Base-by-base conservation (phyloP, 2,888 invertebrate species). In the Pseudococcus longispinus region DNA sequence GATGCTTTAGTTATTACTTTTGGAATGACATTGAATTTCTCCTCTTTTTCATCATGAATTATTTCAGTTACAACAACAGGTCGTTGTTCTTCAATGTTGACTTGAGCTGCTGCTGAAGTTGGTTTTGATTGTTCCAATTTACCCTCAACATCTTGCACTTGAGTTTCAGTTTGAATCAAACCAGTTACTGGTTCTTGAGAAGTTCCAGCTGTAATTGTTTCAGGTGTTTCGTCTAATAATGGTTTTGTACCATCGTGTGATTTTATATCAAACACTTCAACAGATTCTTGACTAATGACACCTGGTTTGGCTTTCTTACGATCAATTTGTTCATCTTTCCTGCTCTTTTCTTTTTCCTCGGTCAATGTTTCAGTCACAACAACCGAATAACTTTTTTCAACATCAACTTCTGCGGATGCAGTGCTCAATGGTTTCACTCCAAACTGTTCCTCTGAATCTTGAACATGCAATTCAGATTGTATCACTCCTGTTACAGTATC, bases 201-300 rank as follows among this genome's bases (percentile, higher is more conserved):
- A 89, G 91, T 91, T 87, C 91, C 90, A 0, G 91, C 90, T 55
- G 91, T 90, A 55, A 91, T 89, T 74, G 65, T 26, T 88, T 90
- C 90, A 37, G 90, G 88, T 55, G 60, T 77, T 26, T 88, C 88
- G 2, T 51, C 32, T 37, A 46, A 44, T 46, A 83, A 0, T 0
- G 84, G 51, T 0, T 85, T 70, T 26, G 23, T 44, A 1, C 60
- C 83, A 1, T 85, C 65, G 0, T 85, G 26, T 23, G 83, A 15
- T 26, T 32, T 60, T 18, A 86, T 85, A 42, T 89, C 89, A 88
- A 90, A 89, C 20, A 90, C 90, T 90, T 92, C 92, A 89, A 91
- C 91, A 4, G 86, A 77, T 89, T 92, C 92, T 87, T 91, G 90
- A 70, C 90, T 88, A 23, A 91, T 88, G 46, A 92, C 89, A 90